Evolutionary conservation across 2,888 invertebrate species (phyloP), one percentile per base, ranked within the genome.

Genomic region (Eristalis intricaria): DNA sequence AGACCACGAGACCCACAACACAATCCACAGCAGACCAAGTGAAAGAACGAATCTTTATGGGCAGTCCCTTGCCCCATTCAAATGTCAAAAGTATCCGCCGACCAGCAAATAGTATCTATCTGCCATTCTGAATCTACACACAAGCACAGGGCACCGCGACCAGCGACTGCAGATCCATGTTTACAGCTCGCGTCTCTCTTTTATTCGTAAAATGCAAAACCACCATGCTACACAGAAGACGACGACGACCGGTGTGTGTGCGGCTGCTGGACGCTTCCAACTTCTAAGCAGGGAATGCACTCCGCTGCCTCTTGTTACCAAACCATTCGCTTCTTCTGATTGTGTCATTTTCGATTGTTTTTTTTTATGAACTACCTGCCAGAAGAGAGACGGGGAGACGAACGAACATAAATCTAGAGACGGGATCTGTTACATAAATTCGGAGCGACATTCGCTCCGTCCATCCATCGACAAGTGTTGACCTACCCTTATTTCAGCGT

Each of bases 401-500:
- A 56, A 5, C 35, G 8, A 32, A 32, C 22, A 65, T 70, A 50
- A 80, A 70, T 71, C 58, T 43, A 32, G 50, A 13, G 32, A 60
- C 22, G 13, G 32, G n/a, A 63, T 32, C 32, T 19, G 23, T 58
- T 40, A 29, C 8, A 26, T 2, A n/a, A 22, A 68, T 11, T 19
- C 19, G 26, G 29, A 50, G 15, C n/a, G 43, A 4, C 15, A n/a
- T n/a, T 7, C 13, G n/a, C 4, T 26, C 26, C 26, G 26, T 26
- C 26, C 26, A 26, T 26, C 43, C 3, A 26, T 10, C 50, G 13
- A 35, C 19, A 29, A 19, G 1, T 29, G 61, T 81, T 78, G 82
- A 89, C 94, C 95, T 94, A 97, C 96, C 95, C 95, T 95, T 91
- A 96, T 94, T 91, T 96, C 96, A 74, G 97, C 97, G 91, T 97